Evolutionary conservation across 2,888 invertebrate genomes (phyloP).

Genomic region (Timandra comae): DNA sequence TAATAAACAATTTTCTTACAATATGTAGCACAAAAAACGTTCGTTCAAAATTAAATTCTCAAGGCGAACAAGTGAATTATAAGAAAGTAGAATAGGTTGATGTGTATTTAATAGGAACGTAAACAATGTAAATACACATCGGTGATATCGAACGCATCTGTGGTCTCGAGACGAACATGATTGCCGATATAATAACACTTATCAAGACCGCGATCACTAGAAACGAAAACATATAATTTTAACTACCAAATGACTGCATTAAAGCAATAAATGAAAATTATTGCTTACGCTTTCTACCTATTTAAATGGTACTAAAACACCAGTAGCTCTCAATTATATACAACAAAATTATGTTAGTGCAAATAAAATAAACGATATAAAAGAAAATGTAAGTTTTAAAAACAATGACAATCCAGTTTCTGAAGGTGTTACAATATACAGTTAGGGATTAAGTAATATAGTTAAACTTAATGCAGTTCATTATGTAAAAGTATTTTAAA

Average conservation of each 20-base stretch:
- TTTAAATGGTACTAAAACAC: constrained; percentile 14
- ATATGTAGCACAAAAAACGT: too few species aligned
- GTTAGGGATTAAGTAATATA: constrained; percentile 26
- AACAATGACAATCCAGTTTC: constrained; percentile 29
- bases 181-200: constrained; percentile 15
- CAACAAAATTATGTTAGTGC: constrained; percentile 12
- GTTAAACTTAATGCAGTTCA: constrained; percentile 20
- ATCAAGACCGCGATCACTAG: constrained; percentile 15
- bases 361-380: constrained; percentile 19
- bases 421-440: constrained; percentile 23
- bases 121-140: too few species aligned
- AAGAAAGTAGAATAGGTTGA: not conserved
- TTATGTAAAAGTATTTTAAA: constrained; percentile 26
- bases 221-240: constrained; percentile 20
- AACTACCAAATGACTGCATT: constrained; percentile 18
- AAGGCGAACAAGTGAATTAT: too few species aligned
- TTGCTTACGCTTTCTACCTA: constrained; percentile 23
- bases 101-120: not conserved
- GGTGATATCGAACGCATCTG: too few species aligned
- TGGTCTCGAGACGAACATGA: constrained; percentile 7
- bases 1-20: too few species aligned
- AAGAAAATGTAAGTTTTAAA: constrained; percentile 22
- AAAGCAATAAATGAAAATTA: constrained; percentile 14
- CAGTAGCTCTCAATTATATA: constrained; percentile 5
- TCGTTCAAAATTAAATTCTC: too few species aligned